phyloP scores from a whole-genome alignment of 2,113 vertebrate genomes.

The Dipodomys stephensi region DNA sequence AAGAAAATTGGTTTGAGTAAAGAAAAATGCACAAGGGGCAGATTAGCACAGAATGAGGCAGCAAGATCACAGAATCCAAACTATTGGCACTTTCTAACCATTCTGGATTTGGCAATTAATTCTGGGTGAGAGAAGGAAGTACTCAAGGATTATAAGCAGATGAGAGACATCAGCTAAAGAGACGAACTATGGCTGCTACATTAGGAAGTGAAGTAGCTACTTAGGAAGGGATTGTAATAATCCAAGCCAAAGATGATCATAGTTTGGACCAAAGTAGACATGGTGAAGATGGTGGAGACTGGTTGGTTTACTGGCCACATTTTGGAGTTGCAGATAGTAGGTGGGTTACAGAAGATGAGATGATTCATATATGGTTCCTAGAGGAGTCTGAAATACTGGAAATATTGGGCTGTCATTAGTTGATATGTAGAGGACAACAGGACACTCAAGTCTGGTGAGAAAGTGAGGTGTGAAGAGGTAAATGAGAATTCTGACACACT shows the following conservation, averaged over 20 bases:
- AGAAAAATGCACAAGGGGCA: neutral
- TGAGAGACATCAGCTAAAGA: neutral
- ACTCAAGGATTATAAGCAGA: neutral
- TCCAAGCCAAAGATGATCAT: neutral
- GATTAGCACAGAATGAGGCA: rapidly evolving
- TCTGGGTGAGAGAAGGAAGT: neutral
- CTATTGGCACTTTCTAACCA: neutral
- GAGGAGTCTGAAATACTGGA: neutral
- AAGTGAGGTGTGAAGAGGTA: neutral
- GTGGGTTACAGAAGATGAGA: neutral
- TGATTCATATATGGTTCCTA: neutral
- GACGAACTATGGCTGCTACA: too few species aligned
- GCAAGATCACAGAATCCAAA: neutral
- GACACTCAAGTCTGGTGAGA: neutral
- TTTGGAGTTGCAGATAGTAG: neutral
- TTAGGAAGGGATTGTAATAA: neutral
- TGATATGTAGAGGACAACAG: neutral
- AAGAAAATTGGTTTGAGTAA: neutral
- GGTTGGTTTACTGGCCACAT: neutral
- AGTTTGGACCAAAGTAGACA: neutral
- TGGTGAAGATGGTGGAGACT: neutral
- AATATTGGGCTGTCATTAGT: neutral
- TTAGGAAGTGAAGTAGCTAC: neutral
- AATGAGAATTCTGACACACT: neutral
- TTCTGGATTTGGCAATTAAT: neutral